Evolutionary conservation across 1,140 invertebrate species (phyloP), one percentile per base, ranked within the genome.

Genomic region (Zaprionus capensis): DNA sequence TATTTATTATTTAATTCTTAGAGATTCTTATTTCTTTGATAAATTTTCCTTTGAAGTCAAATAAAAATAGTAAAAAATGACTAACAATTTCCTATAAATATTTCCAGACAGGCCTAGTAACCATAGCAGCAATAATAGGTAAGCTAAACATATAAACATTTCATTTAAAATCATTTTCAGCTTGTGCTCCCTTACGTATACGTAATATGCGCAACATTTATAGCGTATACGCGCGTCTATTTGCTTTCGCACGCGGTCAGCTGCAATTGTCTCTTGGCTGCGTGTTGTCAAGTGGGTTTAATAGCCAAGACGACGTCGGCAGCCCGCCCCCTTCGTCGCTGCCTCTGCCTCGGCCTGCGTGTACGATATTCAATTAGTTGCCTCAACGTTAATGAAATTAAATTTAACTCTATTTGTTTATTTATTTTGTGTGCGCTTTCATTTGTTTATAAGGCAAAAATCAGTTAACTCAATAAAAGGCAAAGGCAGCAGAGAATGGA

Each of bases 371-470:
- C 85, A 88, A 88, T 90, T 88, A 88, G 76, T 72, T 71, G 55
- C 61, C 14, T 41, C 41, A 3, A 9, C 56, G 56, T 76, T 85
- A 87, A 87, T 86, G 65, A 87, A 88, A 88, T 90, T 80, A 83
- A 90, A 88, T 88, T 90, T 88, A 68, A 83, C 75, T 84, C 78
- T 65, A 87, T 87, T 87, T 88, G 87, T 87, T 88, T 88, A 81
- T 81, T 87, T 83, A 76, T 79, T 79, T 71, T 73, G 62, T 87
- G 75, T 67, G 69, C 70, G 70, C 71, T 64, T 77, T 72, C 65
- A 77, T 80, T 80, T 77, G 74, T 73, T 77, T 76, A 77, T 68
- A 63, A 31, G 49, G 65, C 73, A 71, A 71, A 90, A 84, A 88
- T 84, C 84, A 79, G 81, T 88, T 88, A 90, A 88, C 74, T 79